Conservation (phyloP, 2,797 vertebrate species). For the Diglossa cyanea region DNA sequence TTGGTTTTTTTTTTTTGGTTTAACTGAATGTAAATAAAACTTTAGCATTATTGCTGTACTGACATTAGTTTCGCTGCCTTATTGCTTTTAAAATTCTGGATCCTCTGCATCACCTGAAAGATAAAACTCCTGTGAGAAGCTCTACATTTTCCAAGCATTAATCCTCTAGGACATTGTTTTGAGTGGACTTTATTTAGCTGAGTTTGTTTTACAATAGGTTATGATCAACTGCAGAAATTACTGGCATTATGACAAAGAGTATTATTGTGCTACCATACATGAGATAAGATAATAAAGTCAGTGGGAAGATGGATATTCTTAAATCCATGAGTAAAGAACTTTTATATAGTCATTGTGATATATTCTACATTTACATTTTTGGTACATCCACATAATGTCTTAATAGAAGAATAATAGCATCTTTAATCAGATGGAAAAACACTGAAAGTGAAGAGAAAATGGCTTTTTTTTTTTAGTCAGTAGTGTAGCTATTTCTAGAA, state of each 20-base stretch:
- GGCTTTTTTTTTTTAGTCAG: too few species aligned
- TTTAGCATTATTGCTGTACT: background rate
- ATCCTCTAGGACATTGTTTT: background rate
- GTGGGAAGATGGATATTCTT: background rate
- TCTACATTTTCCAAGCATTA: background rate
- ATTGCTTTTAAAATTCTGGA: background rate
- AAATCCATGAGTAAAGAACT: background rate
- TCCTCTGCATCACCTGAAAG: rapidly evolving
- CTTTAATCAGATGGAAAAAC: background rate
- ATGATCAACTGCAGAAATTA: background rate
- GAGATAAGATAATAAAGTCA: background rate
- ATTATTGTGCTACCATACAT: background rate
- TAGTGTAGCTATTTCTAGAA: background rate
- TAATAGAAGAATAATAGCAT: background rate
- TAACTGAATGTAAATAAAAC: background rate
- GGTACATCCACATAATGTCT: background rate
- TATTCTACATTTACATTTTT: background rate
- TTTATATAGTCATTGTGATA: background rate
- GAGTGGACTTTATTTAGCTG: background rate
- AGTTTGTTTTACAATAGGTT: background rate
- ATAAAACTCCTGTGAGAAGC: background rate
- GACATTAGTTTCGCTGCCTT: background rate
- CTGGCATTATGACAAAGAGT: background rate
- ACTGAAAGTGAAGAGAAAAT: background rate
- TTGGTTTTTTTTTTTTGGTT: background rate